phyloP scores from a whole-genome alignment of 1,140 invertebrate species.

The Acromyrmex charruanus region DNA sequence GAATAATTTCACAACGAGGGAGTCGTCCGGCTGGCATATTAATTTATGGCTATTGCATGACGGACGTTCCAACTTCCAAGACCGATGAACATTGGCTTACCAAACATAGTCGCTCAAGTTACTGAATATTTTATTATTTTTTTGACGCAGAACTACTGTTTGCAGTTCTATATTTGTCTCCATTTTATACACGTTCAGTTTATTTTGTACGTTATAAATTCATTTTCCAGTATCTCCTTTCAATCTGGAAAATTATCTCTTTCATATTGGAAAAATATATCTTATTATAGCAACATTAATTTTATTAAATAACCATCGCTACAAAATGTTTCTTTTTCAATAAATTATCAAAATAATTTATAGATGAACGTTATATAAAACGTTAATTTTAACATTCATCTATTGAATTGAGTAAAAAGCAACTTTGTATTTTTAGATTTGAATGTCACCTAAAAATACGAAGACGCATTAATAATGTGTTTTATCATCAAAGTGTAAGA shows the following conservation, averaged over 20 bases:
- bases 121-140: slow-evolving; percentile 56
- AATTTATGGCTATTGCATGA: slow-evolving; percentile 75
- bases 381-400: not conserved
- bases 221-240: not conserved
- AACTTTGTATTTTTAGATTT: too few species aligned
- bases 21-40: slow-evolving; percentile 68
- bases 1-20: slow-evolving; percentile 74
- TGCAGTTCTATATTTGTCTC: not conserved
- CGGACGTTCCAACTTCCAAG: slow-evolving; percentile 50
- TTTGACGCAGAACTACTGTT: not conserved
- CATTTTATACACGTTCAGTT: not conserved
- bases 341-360: not conserved
- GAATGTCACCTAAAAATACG: too few species aligned
- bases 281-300: not conserved
- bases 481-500: not conserved
- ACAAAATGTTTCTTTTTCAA: not conserved
- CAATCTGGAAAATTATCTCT: not conserved
- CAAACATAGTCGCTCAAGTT: not conserved
- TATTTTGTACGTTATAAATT: not conserved
- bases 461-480: not conserved
- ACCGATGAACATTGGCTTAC: slow-evolving; percentile 50
- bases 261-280: too few species aligned
- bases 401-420: too few species aligned
- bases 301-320: too few species aligned
- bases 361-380: not conserved